Percentiles rank a stretch among this genome's conserved stretches.
phyloP scores from a whole-genome alignment of 35 echinoderm and acorn worm genomes.

The Eucidaris tribuloides region DNA sequence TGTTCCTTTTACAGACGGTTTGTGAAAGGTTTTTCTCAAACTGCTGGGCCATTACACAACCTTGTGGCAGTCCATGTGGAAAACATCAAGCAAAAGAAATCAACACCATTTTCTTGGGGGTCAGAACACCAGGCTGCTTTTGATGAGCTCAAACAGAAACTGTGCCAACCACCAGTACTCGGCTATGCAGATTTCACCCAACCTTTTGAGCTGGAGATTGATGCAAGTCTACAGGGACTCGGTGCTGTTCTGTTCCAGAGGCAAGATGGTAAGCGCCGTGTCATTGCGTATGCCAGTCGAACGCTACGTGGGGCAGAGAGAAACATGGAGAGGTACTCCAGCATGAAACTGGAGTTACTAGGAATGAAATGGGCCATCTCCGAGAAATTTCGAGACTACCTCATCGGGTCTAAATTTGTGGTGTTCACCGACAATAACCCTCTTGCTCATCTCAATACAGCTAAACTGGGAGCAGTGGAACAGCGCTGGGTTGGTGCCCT shows the following conservation, averaged over 20 bases:
- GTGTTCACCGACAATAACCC: conserved; percentile 57
- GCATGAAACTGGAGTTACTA: conserved; percentile 67
- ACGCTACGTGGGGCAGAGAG: conserved; percentile 29
- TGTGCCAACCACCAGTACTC: conserved; percentile 56
- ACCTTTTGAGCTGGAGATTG: conserved; percentile 51
- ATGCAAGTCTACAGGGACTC: conserved; percentile 39
- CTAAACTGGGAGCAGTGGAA: conserved; percentile 49
- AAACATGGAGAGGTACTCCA: conserved; percentile 54
- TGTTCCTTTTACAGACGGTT: conserved; percentile 42
- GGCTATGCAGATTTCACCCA: conserved; percentile 55
- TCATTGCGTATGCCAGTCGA: conserved; percentile 60
- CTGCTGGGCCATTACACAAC: conserved; percentile 23
- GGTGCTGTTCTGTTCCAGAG: conserved; percentile 51
- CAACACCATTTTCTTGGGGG: conserved; percentile 21
- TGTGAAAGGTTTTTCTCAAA: conserved; percentile 37
- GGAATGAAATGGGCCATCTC: conserved; percentile 65
- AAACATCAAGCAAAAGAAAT: not conserved
- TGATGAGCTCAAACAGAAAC: conserved; percentile 29
- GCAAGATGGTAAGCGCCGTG: conserved; percentile 30
- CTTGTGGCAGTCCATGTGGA: not conserved
- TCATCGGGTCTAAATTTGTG: conserved; percentile 44
- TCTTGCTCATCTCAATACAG: conserved; percentile 20
- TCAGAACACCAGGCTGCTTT: conserved; percentile 43
- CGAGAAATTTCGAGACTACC: conserved; percentile 70
- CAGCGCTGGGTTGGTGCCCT: conserved; percentile 50